These are phyloP conservation scores for Synanthedon tipuliformis DNA, from an alignment of 2,888 invertebrate genomes.

Conservation along the genomic window DNA sequence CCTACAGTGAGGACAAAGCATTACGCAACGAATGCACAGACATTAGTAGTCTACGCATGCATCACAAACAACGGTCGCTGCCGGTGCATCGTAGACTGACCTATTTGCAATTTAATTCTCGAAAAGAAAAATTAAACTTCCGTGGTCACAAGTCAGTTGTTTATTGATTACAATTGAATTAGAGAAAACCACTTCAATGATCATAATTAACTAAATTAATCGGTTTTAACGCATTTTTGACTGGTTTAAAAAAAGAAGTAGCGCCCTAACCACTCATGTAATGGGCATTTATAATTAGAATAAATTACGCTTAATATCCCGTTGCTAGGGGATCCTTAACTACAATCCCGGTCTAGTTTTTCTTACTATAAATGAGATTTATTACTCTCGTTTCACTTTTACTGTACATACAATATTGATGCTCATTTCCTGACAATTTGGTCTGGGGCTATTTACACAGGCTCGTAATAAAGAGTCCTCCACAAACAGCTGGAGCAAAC, in stretches of 20 bases:
- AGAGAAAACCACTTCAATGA: too few relatives aligned
- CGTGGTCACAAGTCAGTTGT: too few relatives aligned
- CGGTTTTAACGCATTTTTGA: too few relatives aligned
- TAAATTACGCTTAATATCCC: too few relatives aligned
- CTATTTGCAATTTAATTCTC: slow-evolving; percentile 51
- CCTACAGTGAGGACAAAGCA: slow-evolving; percentile 29
- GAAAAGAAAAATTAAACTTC: slow-evolving; percentile 12
- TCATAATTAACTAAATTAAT: too few relatives aligned
- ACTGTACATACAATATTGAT: slow-evolving; percentile 15
- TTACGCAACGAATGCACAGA: slow-evolving; percentile 38
- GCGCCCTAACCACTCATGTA: too few relatives aligned
- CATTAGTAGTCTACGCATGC: slow-evolving; percentile 52
- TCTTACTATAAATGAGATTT: slow-evolving; percentile 13
- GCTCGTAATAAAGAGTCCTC: slow-evolving; percentile 30
- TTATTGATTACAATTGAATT: too few relatives aligned
- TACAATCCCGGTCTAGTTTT: background rate
- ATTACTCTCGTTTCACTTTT: slow-evolving; percentile 12
- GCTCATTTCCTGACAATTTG: slow-evolving; percentile 26
- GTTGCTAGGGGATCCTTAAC: background rate
- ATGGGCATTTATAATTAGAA: too few relatives aligned
- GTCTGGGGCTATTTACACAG: slow-evolving; percentile 27
- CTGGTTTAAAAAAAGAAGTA: too few relatives aligned
- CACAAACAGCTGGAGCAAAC: slow-evolving; percentile 35
- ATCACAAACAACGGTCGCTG: slow-evolving; percentile 48
- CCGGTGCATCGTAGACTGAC: slow-evolving; percentile 43